These are phyloP conservation scores for Calliopum simillimum DNA, from an alignment of 2,888 invertebrate species.

Conservation along the genomic window DNA sequence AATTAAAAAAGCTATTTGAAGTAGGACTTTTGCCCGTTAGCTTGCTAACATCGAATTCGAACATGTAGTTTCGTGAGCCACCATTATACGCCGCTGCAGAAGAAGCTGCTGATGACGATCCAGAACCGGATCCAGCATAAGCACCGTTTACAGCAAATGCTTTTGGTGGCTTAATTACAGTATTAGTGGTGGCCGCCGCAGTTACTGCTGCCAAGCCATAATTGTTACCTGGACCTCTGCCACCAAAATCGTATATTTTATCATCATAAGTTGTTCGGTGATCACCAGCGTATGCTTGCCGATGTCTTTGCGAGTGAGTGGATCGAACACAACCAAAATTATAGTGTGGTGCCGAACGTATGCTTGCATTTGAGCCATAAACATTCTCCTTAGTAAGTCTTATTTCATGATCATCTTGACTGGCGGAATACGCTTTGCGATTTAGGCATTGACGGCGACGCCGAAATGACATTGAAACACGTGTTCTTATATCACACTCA, in stretches of 20 bases:
- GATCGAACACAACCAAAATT: conserved; percentile 52
- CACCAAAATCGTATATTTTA: conserved; percentile 64
- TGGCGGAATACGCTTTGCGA: conserved; percentile 59
- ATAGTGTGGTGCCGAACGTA: conserved; percentile 68
- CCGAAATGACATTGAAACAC: conserved; percentile 55
- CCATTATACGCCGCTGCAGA: conserved; percentile 50
- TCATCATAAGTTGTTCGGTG: conserved; percentile 54
- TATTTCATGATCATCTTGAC: conserved; percentile 58
- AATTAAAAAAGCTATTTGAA: conserved; percentile 55
- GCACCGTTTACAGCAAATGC: conserved; percentile 52
- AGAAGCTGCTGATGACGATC: conserved; percentile 58
- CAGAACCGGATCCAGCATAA: conserved; percentile 52
- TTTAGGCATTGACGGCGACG: conserved; percentile 62
- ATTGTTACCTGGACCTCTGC: conserved; percentile 61
- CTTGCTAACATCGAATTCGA: conserved; percentile 67
- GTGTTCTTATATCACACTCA: conserved; percentile 70
- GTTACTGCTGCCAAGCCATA: conserved; percentile 45
- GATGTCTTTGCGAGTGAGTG: conserved; percentile 45
- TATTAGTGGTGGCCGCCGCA: conserved; percentile 32
- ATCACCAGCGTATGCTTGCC: conserved; percentile 40
- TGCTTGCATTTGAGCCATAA: conserved; percentile 68
- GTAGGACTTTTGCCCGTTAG: conserved; percentile 68
- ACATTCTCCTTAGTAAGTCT: conserved; percentile 59
- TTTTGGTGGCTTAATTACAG: conserved; percentile 52
- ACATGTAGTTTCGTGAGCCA: conserved; percentile 45